A percentile compares a stretch with the other conserved stretches of the same genome.
phyloP scores from a whole-genome alignment of 1,140 invertebrate genomes.

The Patella vulgata region DNA sequence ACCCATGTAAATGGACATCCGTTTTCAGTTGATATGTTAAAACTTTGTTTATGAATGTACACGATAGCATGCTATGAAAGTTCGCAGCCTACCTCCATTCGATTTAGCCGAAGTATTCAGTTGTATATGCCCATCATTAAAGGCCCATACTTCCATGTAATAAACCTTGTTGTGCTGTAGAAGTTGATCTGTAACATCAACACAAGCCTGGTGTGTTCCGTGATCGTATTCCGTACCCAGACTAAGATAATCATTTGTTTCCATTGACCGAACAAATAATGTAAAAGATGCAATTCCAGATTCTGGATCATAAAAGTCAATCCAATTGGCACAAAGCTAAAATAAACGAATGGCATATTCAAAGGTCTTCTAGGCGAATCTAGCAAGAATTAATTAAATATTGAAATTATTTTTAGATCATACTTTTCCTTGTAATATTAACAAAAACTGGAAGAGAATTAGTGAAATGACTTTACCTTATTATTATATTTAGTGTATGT shows the following conservation, averaged over 20 bases:
- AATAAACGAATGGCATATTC: too few species aligned
- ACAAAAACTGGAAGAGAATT: too few species aligned
- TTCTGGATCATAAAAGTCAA: constrained; percentile 36
- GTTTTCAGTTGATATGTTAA: too few species aligned
- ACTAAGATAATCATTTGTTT: constrained; percentile 10
- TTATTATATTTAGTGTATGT: constrained; percentile 29
- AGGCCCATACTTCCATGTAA: constrained; percentile 27
- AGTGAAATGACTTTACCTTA: constrained; percentile 28
- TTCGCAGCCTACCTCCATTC: constrained; percentile 46
- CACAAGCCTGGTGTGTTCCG: constrained; percentile 21
- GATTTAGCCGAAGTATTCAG: constrained; percentile 23
- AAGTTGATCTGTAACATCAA: not conserved
- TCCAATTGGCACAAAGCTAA: constrained; percentile 40
- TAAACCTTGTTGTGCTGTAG: constrained; percentile 32
- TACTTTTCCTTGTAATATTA: too few species aligned
- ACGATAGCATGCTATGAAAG: too few species aligned
- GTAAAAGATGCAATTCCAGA: constrained; percentile 24
- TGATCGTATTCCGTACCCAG: constrained; percentile 18
- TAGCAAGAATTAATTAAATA: too few species aligned
- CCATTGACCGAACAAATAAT: constrained; percentile 15
- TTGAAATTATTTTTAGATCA: too few species aligned
- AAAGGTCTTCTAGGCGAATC: too few species aligned
- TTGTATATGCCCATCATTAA: constrained; percentile 37
- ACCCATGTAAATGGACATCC: too few species aligned
- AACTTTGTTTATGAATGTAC: too few species aligned